Percentiles rank a stretch among this genome's conserved stretches.
phyloP scores from a whole-genome alignment of 2,888 invertebrate species.

The Epiblema foenella region DNA sequence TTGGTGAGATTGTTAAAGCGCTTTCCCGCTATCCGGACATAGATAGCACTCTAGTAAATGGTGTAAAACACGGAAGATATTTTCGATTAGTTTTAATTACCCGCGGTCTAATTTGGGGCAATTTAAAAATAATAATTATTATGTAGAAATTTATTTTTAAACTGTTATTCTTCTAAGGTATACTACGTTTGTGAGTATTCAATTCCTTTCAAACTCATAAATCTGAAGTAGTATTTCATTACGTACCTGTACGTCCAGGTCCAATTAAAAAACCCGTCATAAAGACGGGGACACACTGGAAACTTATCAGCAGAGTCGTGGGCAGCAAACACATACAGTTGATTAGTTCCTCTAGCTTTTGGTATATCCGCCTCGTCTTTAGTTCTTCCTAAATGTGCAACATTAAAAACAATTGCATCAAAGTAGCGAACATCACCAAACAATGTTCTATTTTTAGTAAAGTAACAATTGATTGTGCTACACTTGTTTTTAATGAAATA shows the following conservation, averaged over 20 bases:
- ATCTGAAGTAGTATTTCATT: too few species aligned
- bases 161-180: too few species aligned
- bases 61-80: too few species aligned
- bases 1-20: too few species aligned
- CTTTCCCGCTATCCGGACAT: too few species aligned
- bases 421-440: slow-evolving; percentile 65
- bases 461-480: slow-evolving; percentile 63
- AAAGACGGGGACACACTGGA: slow-evolving; percentile 65
- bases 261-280: slow-evolving; percentile 75
- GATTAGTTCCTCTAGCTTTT: slow-evolving; percentile 56
- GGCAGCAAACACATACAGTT: slow-evolving; percentile 72
- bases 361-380: slow-evolving; percentile 52
- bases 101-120: too few species aligned
- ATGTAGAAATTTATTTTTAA: too few species aligned
- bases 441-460: slow-evolving; percentile 64
- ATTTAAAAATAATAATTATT: too few species aligned
- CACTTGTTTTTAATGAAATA: slow-evolving; percentile 61
- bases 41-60: too few species aligned
- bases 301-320: slow-evolving; percentile 71
- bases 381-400: slow-evolving; percentile 57
- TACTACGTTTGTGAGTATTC: too few species aligned
- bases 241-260: slow-evolving; percentile 78
- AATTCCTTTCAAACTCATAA: too few species aligned
- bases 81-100: too few species aligned
- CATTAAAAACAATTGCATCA: slow-evolving; percentile 70